Evolutionary conservation across 2,113 vertebrate species (phyloP).

Genomic region (Notarius quadriscutis): DNA sequence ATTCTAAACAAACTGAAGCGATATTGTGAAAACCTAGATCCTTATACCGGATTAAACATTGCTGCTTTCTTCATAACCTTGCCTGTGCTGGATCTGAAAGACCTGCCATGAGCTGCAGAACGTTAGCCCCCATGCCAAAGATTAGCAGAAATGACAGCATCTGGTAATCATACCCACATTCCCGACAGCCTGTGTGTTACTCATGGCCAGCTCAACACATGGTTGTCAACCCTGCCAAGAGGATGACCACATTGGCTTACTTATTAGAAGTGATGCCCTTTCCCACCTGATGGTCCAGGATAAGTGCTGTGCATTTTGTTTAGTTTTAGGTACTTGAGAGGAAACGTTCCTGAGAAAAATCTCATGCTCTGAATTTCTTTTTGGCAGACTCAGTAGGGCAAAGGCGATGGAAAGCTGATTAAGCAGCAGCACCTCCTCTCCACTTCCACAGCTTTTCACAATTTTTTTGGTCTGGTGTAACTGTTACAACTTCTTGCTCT

Average conservation of each 20-base stretch:
- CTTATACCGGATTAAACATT: background rate
- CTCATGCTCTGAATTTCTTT: background rate
- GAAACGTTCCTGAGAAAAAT: background rate
- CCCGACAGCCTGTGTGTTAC: constrained; percentile 19
- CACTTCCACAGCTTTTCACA: background rate
- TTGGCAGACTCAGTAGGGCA: constrained; percentile 22
- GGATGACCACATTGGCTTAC: constrained; percentile 9
- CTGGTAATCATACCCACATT: constrained; percentile 20
- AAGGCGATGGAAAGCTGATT: constrained; percentile 45
- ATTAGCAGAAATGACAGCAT: constrained; percentile 31
- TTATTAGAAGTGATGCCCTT: background rate
- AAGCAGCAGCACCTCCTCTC: constrained; percentile 13
- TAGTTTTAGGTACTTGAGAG: background rate
- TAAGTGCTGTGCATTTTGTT: background rate
- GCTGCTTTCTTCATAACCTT: background rate
- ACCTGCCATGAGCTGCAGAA: background rate
- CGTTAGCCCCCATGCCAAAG: constrained; percentile 29
- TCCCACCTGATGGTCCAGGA: background rate
- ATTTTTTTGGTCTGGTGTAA: background rate
- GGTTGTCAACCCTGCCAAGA: background rate
- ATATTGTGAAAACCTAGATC: background rate
- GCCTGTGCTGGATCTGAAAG: constrained; percentile 9
- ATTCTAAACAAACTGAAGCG: background rate
- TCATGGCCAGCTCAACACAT: constrained; percentile 35
- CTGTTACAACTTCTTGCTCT: background rate